Base-by-base conservation (phyloP, 2,888 invertebrate genomes). In the Sipunculus nudus region DNA sequence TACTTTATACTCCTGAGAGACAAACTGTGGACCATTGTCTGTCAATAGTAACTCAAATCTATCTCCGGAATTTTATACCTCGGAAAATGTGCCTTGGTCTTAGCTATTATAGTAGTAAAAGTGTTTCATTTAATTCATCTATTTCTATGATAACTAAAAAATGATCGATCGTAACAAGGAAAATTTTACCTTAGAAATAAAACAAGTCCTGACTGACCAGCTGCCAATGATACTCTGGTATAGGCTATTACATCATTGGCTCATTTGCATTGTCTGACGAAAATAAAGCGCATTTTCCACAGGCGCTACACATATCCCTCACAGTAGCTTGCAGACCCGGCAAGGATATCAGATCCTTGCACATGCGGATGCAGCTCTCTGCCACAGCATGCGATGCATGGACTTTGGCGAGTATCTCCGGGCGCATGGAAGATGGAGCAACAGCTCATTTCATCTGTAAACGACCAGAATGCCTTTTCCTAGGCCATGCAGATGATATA, bases 141-240 rank as follows among this genome's bases (percentile, higher is more conserved):
- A 40, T 28, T 21, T 52, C 53, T 10, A 52, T 40, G 8, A 23
- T 40, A 40, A 40, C 53, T 6, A 40, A 52, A 21, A 21, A 54
- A 8, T 54, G 54, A 25, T 35, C 41, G 23, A 54, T 46, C 8
- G 46, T 46, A 16, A 54, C 40, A 19, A 54, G 26, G 54, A 46
- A 54, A 28, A 25, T 29, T 40, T n/a, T 6, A 6, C 8, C 13
- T 25, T 52, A 10, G 10, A 40, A 29, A 25, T 4, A n/a, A 28
- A 29, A 25, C 25, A 52, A 19, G 40, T 52, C 53, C 26, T 52
- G 47, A 46, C 47, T 46, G 10, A 46, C 47, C 21, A 23, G 26
- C 19, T 46, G 47, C 26, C 47, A 46, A 8, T 39, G 53, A 6
- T 10, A 23, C 6, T 40, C 25, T 19, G 53, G 53, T 23, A 52